Conservation (phyloP, 2,113 vertebrate genomes). For the Pristiophorus japonicus region DNA sequence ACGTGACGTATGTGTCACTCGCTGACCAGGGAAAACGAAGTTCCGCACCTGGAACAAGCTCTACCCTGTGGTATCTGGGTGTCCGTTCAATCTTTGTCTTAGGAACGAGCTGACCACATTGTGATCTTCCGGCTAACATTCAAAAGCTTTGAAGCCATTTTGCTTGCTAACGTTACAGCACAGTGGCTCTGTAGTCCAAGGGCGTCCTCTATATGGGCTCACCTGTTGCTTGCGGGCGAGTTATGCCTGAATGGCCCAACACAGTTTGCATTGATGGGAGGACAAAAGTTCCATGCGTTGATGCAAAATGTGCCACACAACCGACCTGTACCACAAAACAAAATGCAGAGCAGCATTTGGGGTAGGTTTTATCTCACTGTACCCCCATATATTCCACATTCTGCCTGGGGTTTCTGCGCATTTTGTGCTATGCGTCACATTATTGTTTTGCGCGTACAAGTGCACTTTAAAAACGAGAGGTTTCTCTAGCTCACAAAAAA, state of each 20-base stretch:
- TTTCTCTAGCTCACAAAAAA: neutral
- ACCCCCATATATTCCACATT: neutral
- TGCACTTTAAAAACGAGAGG: neutral
- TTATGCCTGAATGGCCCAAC: neutral
- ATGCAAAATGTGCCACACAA: neutral
- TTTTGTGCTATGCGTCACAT: neutral
- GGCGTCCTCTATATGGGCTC: neutral
- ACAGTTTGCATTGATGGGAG: neutral
- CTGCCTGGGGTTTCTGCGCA: neutral
- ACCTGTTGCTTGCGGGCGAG: neutral
- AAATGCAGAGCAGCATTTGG: neutral
- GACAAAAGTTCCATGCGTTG: neutral
- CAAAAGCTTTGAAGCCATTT: neutral
- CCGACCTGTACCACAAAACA: neutral
- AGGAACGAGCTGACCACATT: neutral
- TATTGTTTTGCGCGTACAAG: neutral
- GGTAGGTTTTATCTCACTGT: neutral
- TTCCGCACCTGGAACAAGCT: neutral
- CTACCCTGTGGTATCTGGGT: neutral
- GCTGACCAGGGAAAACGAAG: neutral
- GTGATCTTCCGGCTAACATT: neutral
- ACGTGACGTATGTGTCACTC: too few species aligned
- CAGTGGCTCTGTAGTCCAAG: neutral
- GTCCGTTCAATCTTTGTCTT: too few species aligned
- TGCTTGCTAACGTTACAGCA: neutral